Base-by-base conservation (phyloP, 2,113 vertebrate genomes). In the Petrocephalus zakoni region DNA sequence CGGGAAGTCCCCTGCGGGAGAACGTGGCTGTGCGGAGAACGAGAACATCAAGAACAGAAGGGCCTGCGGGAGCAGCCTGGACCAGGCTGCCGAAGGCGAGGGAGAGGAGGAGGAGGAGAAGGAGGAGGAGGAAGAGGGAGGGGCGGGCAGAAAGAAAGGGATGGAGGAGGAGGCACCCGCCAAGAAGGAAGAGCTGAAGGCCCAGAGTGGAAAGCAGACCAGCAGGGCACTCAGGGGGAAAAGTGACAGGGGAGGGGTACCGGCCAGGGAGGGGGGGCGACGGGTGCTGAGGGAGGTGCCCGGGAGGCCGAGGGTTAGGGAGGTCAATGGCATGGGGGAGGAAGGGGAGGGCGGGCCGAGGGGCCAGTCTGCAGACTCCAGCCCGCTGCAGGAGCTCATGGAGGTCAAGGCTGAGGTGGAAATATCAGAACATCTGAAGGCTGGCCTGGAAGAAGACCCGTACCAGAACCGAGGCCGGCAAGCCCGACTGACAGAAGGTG, bases 1-100 rank as follows among this genome's bases (percentile, higher is more conserved):
- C 93, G 92, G 95, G 95, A 95, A 96, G 93, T 90, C 95, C 95
- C 93, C 93, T 93, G 91, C 94, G 95, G 94, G 95, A 95, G 93
- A 95, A 95, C 92, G 94, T 95, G 92, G 90, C 91, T 87, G 91
- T 94, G 96, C 90, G 94, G 95, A 92, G 93, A 91, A 91, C 61
- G 93, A 91, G 92, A 94, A 64, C 93, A 94, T 3, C 82, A 93
- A 1, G 94, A 95, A 88, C 94, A 95, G 93, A 93, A 96, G 90
- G 94, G 94, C 90, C 95, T 95, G 87, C 72, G 95, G 87, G 42
- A 87, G 91, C 88, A 93, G 78, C 88, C 94, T 42, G 89, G 93
- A 90, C 93, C 92, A n/a, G 95, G 97, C 94, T 1, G 91, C 91
- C 7, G 93, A 94, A n/a, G 37, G 42, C 6, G 42, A 46, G 34